phyloP scores from a whole-genome alignment of 2,888 invertebrate species.

The Drosophila mulleri region DNA sequence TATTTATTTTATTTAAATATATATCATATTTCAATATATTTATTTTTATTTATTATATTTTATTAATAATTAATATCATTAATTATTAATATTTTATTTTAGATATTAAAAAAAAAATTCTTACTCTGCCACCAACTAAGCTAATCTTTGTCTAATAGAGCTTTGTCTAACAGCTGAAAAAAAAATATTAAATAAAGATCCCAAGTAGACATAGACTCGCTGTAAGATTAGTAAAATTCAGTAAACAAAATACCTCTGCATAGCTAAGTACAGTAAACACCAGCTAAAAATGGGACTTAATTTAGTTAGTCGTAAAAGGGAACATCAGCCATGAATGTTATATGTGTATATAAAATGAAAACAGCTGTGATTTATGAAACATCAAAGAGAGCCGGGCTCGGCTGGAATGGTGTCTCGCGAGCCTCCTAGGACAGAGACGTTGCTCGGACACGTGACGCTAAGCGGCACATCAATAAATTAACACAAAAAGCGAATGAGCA shows the following conservation, averaged over 20 bases:
- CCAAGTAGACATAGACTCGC: no score
- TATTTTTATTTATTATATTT: no score
- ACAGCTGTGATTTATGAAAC: conserved; percentile 52
- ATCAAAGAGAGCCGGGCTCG: conserved; percentile 48
- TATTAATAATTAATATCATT: no score
- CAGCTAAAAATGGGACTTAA: conserved; percentile 11
- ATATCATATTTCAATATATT: no score
- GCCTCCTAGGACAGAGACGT: conserved; percentile 9
- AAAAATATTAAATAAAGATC: no score
- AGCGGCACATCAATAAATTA: conserved; percentile 71
- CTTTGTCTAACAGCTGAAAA: no score
- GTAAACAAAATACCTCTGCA: background rate
- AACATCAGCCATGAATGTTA: background rate
- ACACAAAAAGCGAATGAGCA: conserved; percentile 44
- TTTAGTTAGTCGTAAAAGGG: conserved; percentile 44
- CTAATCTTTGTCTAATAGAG: no score
- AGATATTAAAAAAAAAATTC: no score
- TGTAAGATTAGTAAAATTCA: background rate
- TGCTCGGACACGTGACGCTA: conserved; percentile 43
- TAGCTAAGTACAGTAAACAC: background rate
- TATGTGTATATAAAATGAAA: conserved; percentile 9
- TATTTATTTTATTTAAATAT: no score
- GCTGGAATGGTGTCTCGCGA: background rate
- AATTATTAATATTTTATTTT: no score
- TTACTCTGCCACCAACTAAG: no score